Conservation (phyloP, 1,140 invertebrate species). For the Battus philenor region DNA sequence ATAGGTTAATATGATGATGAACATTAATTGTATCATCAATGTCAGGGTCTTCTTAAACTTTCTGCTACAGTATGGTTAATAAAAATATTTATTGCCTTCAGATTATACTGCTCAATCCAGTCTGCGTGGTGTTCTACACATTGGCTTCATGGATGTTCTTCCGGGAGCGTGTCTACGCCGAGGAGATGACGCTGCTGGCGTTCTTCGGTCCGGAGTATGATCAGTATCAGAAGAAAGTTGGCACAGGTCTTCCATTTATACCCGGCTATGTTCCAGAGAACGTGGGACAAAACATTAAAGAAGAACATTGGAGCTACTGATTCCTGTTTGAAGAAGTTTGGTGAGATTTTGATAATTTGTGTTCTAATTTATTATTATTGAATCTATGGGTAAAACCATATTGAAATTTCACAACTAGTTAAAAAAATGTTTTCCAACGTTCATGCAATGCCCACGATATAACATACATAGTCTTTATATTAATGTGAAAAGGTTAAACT, state of each 20-base stretch:
- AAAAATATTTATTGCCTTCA: too few relatives aligned
- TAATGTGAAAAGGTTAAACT: too few relatives aligned
- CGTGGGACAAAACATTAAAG: slow-evolving; percentile 20
- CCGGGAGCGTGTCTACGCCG: slow-evolving; percentile 88
- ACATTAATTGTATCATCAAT: too few relatives aligned
- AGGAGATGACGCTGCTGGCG: slow-evolving; percentile 94
- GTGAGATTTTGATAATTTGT: too few relatives aligned
- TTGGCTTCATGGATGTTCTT: slow-evolving; percentile 95
- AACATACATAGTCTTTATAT: too few relatives aligned
- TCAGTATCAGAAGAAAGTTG: slow-evolving; percentile 91
- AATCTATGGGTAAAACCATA: not conserved
- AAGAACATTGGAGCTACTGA: slow-evolving; percentile 39
- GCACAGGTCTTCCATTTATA: slow-evolving; percentile 95
- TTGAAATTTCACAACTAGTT: not conserved
- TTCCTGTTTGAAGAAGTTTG: too few relatives aligned
- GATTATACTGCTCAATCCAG: slow-evolving; percentile 93
- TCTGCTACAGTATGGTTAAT: not conserved
- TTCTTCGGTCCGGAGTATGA: slow-evolving; percentile 96
- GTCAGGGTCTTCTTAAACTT: not conserved
- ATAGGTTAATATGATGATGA: too few relatives aligned
- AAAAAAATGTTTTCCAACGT: too few relatives aligned
- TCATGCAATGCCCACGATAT: too few relatives aligned
- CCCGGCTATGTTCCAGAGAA: slow-evolving; percentile 79
- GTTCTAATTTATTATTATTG: too few relatives aligned
- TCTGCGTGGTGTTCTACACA: slow-evolving; percentile 90